Base-by-base conservation (phyloP, 64 coral and sea anemone genomes). In the Stylophora pistillata region DNA sequence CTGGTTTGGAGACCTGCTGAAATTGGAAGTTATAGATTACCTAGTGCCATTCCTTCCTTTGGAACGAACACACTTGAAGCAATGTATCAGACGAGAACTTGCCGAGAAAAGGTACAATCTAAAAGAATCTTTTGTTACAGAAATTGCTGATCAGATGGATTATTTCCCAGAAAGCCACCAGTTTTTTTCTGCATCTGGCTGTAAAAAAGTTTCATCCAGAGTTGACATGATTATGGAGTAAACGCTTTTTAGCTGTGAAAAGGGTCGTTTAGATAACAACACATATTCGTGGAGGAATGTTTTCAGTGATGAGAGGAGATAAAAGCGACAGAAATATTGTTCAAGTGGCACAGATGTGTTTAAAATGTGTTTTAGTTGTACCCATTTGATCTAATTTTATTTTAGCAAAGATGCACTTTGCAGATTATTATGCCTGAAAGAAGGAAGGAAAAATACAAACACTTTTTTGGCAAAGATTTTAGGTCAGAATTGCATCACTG, bases 171-270 rank as follows among this genome's bases (percentile, higher is more conserved):
- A 64, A 54, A 83, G 86, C 30, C 17, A 90, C 7, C 56, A 87
- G 53, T 85, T 97, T 29, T 97, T 97, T 90, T 93, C 95, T 28
- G 86, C 79, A 27, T 86, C 95, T 29, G 95, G 95, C 17, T 96
- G 94, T 53, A 96, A 96, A 53, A 96, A 96, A 76, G 94, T 96
- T 41, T 93, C 94, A 69, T 96, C 94, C 20, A 96, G 74, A 79
- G 91, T 96, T 28, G 94, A 96, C 90, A 91, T 96, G 15, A 76
- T 72, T 16, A 87, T 87, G 58, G 94, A 87, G 72, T 96, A 69
- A 89, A n/a, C 32, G 53, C 9, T 26, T 2, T 28, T 29, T 16
- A 26, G 15, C 15, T 52, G 33, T n/a, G 5, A n/a, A 10, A 23
- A 68, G 21, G 23, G 21, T 68, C 26, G n/a, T 25, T 25, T 25